Evolutionary conservation across 2,113 vertebrate species (phyloP).

Genomic region (Clinocottus analis): DNA sequence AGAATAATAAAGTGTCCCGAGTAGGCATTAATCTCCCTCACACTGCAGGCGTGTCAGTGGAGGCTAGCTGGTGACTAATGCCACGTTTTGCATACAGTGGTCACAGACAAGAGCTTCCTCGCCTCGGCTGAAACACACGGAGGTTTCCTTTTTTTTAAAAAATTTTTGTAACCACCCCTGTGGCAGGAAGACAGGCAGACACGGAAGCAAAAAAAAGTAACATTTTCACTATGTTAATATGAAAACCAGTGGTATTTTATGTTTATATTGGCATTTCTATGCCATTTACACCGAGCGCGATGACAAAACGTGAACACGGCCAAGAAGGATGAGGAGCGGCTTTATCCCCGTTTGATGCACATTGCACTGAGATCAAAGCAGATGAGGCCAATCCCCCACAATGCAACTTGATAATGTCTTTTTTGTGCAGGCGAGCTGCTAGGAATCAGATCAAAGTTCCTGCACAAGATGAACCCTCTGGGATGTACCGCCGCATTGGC

Average conservation of each 20-base stretch:
- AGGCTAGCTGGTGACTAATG: constrained; percentile 97
- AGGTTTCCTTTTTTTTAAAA: constrained; percentile 25
- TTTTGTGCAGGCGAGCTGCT: not conserved
- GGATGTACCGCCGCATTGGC: not conserved
- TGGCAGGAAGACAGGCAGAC: constrained; percentile 19
- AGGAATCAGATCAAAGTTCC: not conserved
- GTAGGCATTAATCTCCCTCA: constrained; percentile 99
- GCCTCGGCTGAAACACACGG: constrained; percentile 60
- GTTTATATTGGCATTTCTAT: not conserved
- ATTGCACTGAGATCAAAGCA: not conserved
- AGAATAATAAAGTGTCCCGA: constrained; percentile 98
- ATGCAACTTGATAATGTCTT: too few species aligned
- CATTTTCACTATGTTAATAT: constrained; percentile 16
- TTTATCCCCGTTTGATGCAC: not conserved
- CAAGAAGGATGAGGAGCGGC: not conserved
- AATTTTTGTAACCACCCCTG: constrained; percentile 33
- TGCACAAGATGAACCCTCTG: not conserved
- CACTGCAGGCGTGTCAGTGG: constrained; percentile 94
- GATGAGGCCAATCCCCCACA: too few species aligned
- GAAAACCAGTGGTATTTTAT: constrained; percentile 16
- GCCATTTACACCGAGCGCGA: constrained; percentile 16
- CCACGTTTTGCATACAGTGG: constrained; percentile 98
- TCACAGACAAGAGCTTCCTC: constrained; percentile 89
- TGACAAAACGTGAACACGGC: not conserved
- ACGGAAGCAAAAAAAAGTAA: constrained; percentile 10